These are phyloP conservation scores for Netelia melanura DNA, from an alignment of 2,888 invertebrate genomes.

Conservation along the genomic window DNA sequence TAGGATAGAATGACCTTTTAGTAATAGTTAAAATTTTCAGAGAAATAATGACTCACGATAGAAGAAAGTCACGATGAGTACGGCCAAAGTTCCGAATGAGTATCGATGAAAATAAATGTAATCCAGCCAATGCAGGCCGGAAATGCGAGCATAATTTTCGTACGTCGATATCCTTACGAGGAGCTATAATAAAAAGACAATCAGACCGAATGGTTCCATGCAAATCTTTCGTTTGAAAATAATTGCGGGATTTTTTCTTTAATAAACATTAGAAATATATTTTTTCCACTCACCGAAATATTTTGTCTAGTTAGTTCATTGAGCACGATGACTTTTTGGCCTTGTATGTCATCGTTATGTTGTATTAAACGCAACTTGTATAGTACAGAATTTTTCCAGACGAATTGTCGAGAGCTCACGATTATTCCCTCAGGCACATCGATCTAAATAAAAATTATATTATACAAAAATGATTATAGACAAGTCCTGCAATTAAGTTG, in stretches of 20 bases:
- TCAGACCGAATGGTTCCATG: conserved; percentile 6
- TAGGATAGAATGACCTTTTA: too few species aligned
- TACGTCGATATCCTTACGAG: conserved; percentile 80
- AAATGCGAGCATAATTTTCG: conserved; percentile 78
- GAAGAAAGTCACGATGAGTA: conserved; percentile 78
- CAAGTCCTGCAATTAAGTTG: background rate
- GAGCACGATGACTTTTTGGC: conserved; percentile 79
- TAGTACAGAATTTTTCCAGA: conserved; percentile 76
- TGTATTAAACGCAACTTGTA: conserved; percentile 80
- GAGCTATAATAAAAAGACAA: conserved; percentile 74
- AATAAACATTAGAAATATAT: background rate
- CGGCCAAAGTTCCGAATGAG: conserved; percentile 79
- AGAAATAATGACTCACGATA: conserved; percentile 76
- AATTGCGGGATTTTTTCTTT: background rate
- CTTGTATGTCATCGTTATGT: conserved; percentile 81
- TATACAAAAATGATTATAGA: background rate
- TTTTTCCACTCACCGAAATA: conserved; percentile 78
- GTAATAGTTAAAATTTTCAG: too few species aligned
- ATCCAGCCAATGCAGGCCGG: conserved; percentile 81
- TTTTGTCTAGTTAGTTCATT: conserved; percentile 83
- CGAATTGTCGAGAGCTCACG: conserved; percentile 76
- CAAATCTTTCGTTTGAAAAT: conserved; percentile 8
- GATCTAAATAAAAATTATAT: conserved; percentile 71
- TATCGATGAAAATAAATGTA: conserved; percentile 81
- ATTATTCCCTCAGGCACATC: conserved; percentile 81